Base-by-base conservation (phyloP, 2,797 vertebrate species). In the Ctenopoma kingsleyae region DNA sequence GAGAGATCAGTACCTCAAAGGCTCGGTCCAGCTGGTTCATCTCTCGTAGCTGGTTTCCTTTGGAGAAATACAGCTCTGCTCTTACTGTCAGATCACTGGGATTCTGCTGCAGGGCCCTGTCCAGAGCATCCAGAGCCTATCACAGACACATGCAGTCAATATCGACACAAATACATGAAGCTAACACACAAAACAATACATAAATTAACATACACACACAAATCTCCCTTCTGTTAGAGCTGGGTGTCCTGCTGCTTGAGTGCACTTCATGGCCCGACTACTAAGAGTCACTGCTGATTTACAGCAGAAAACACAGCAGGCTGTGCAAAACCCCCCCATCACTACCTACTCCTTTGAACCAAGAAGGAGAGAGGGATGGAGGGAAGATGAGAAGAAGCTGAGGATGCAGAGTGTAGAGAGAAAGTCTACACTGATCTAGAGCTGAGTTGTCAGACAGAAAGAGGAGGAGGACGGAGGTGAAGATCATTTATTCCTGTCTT, bases 31-130 rank as follows among this genome's bases (percentile, higher is more conserved):
- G 93, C 78, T 93, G 95, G 87, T 98, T 98, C 90, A 98, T 96
- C 87, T 99, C 98, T 83, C 98, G 90, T 59, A 98, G 94, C 78
- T 98, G 98, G 91, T 99, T 99, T 84, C 98, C 98, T 95, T 97
- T 97, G 58, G 97, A 98, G 90, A 99, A 99, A 77, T 96, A 92
- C 19, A 99, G 96, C 82, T 99, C 97, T 46, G 98, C 97, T 83
- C 88, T 89, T 47, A 98, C 91, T 40, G 94, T 93, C 0, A 93
- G 85, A 73, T 99, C 97, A 84, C 90, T 90, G 85, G 96, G 96
- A 79, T 96, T 95, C 88, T 97, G 95, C 87, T 95, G 94, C 63
- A 99, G 92, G 10, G 97, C 98, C 74, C 88, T 83, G 68, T 97
- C 95, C 88, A 98, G 92, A 83, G 96, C 94, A 54, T 94, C 92